Percentiles rank a stretch among this genome's conserved stretches.
phyloP scores from a whole-genome alignment of 1,140 invertebrate species.

The Musca domestica region DNA sequence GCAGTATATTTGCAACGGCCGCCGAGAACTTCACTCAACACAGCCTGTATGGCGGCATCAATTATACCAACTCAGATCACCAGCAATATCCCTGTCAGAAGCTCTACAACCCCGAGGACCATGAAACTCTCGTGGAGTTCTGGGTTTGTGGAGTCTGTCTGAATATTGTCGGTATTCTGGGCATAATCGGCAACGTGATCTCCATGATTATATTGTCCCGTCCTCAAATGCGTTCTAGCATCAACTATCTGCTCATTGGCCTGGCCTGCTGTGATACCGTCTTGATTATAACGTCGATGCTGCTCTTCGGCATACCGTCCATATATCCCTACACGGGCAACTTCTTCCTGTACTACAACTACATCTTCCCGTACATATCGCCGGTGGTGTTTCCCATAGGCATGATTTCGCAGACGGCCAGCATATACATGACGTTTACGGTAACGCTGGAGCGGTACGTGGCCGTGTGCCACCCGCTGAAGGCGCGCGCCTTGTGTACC shows the following conservation, averaged over 20 bases:
- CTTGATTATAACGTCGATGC: conserved; percentile 80
- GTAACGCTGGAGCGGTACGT: conserved; percentile 95
- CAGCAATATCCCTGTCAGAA: conserved; percentile 30
- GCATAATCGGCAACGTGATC: conserved; percentile 85
- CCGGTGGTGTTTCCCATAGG: conserved; percentile 83
- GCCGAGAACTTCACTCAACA: background rate
- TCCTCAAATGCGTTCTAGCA: conserved; percentile 90
- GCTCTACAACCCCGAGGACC: conserved; percentile 37
- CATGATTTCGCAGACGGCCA: conserved; percentile 85
- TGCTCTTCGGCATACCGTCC: conserved; percentile 82
- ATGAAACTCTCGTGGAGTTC: conserved; percentile 65
- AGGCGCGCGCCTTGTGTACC: conserved; percentile 85
- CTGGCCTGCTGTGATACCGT: conserved; percentile 88
- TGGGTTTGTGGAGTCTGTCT: conserved; percentile 80
- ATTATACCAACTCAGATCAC: background rate
- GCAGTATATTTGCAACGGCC: background rate
- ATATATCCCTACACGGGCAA: conserved; percentile 77
- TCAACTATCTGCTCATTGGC: conserved; percentile 89
- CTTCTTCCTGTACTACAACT: conserved; percentile 75
- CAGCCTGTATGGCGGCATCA: background rate
- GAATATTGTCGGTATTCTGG: conserved; percentile 77
- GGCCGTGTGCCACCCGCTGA: conserved; percentile 91
- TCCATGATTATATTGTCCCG: conserved; percentile 87
- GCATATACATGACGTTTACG: conserved; percentile 91
- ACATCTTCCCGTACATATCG: conserved; percentile 77